Percentiles rank a stretch among this genome's conserved stretches.
These are phyloP conservation scores for Dinoponera quadriceps DNA, from an alignment of 1,140 invertebrate genomes.

Conservation along the genomic window DNA sequence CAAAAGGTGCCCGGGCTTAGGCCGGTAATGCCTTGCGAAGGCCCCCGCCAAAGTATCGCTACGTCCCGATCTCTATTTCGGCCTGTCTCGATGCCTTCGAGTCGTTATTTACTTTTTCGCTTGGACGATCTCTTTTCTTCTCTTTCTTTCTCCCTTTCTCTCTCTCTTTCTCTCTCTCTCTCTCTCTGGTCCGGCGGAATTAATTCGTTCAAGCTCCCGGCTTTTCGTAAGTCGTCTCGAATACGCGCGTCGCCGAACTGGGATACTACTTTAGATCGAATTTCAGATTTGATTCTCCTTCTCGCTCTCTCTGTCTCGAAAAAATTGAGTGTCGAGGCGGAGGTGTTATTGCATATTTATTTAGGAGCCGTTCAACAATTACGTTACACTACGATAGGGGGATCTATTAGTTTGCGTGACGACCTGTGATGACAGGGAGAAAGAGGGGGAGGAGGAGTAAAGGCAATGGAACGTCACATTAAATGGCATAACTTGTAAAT, in stretches of 20 bases:
- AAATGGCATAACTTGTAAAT: no score
- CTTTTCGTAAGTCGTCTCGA: background rate
- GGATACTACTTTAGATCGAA: background rate
- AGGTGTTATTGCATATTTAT: no score
- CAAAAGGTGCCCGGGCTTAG: constrained; percentile 34
- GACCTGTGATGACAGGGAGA: no score
- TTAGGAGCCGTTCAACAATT: no score
- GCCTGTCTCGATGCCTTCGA: constrained; percentile 1
- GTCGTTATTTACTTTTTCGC: constrained; percentile 26
- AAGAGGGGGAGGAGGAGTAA: no score
- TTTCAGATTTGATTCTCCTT: constrained; percentile 27
- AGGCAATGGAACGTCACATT: no score
- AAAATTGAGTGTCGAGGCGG: background rate
- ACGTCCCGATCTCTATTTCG: constrained; percentile 16
- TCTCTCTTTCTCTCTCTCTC: no score
- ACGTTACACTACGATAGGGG: no score
- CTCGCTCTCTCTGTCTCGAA: background rate
- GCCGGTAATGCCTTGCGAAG: constrained; percentile 36
- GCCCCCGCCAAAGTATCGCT: constrained; percentile 25
- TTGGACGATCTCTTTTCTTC: background rate
- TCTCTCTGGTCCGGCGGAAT: background rate
- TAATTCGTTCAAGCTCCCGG: constrained; percentile 12
- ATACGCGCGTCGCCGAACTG: background rate
- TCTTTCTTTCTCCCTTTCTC: no score
- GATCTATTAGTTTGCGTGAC: no score